Conservation (phyloP, 1,140 invertebrate genomes). For the Macrotrachela quadricornifera region DNA sequence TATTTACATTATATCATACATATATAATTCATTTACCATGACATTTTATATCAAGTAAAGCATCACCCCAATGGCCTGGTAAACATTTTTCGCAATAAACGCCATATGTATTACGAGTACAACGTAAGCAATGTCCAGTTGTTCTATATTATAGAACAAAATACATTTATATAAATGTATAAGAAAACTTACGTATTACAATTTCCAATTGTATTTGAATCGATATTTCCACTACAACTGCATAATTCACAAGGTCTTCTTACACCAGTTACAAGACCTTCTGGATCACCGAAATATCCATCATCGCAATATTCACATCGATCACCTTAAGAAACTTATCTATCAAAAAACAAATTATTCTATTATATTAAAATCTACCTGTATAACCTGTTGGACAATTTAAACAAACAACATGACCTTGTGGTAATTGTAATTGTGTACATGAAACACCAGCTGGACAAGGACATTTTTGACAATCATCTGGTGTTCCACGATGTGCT, state of each 20-base stretch:
- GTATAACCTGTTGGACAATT: conserved; percentile 64
- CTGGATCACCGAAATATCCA: conserved; percentile 57
- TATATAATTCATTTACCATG: conserved; percentile 29
- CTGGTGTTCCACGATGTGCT: conserved; percentile 54
- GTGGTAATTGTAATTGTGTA: conserved; percentile 38
- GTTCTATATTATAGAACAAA: conserved; percentile 31
- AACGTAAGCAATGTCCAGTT: conserved; percentile 82
- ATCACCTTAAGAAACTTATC: conserved; percentile 44
- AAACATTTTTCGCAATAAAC: conserved; percentile 59
- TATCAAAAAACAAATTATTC: too few species aligned
- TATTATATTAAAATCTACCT: too few species aligned
- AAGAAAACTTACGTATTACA: conserved; percentile 12
- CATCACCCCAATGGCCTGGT: conserved; percentile 41
- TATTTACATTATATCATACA: not conserved
- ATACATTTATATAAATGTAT: too few species aligned
- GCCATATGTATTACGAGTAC: conserved; percentile 85
- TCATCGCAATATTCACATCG: conserved; percentile 74
- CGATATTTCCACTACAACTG: conserved; percentile 83
- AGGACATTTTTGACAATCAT: conserved; percentile 75
- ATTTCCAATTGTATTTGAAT: conserved; percentile 41
- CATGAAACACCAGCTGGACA: conserved; percentile 81
- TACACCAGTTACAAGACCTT: conserved; percentile 28
- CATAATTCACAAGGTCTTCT: conserved; percentile 53
- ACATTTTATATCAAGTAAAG: conserved; percentile 56
- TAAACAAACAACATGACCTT: conserved; percentile 55